Percentiles rank a stretch among this genome's conserved stretches.
Evolutionary conservation across 1,140 invertebrate genomes (phyloP).

Genomic region (Zaprionus lachaisei): DNA sequence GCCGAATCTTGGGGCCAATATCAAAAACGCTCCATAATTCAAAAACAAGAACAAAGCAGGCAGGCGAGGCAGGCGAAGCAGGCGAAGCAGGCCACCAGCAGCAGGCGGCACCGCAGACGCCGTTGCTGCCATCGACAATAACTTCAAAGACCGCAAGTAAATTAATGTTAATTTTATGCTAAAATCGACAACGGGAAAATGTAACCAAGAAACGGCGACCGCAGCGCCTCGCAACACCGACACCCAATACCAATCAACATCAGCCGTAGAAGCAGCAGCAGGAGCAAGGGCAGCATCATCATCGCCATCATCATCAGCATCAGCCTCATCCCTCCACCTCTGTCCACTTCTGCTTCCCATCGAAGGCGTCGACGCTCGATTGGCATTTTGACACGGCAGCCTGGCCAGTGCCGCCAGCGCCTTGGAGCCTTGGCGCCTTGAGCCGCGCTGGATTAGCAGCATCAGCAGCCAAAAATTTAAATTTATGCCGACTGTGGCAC

Average conservation of each 20-base stretch:
- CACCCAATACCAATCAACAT: conserved; percentile 68
- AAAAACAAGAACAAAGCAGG: conserved; percentile 73
- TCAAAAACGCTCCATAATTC: conserved; percentile 77
- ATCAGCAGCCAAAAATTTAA: conserved; percentile 73
- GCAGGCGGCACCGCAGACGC: background rate
- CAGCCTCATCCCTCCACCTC: background rate
- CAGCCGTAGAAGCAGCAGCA: conserved; percentile 29
- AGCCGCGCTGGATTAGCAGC: conserved; percentile 72
- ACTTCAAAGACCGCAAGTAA: conserved; percentile 83
- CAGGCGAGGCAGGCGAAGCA: conserved; percentile 16
- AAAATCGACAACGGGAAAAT: conserved; percentile 65
- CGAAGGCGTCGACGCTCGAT: conserved; percentile 54
- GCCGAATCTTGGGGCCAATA: conserved; percentile 62
- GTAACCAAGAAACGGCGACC: conserved; percentile 63
- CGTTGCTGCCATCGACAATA: conserved; percentile 61
- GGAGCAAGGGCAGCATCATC: conserved; percentile 44
- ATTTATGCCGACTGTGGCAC: conserved; percentile 81
- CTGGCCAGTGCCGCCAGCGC: conserved; percentile 33
- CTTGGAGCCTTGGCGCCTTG: conserved; percentile 60
- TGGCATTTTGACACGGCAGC: conserved; percentile 76
- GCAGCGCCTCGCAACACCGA: conserved; percentile 20
- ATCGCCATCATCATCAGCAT: conserved; percentile 10
- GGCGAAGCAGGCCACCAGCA: conserved; percentile 17
- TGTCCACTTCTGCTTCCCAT: background rate
- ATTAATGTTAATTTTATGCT: conserved; percentile 83